These are phyloP conservation scores for Pogonomyrmex californicus DNA, from an alignment of 1,140 invertebrate genomes.

Conservation along the genomic window DNA sequence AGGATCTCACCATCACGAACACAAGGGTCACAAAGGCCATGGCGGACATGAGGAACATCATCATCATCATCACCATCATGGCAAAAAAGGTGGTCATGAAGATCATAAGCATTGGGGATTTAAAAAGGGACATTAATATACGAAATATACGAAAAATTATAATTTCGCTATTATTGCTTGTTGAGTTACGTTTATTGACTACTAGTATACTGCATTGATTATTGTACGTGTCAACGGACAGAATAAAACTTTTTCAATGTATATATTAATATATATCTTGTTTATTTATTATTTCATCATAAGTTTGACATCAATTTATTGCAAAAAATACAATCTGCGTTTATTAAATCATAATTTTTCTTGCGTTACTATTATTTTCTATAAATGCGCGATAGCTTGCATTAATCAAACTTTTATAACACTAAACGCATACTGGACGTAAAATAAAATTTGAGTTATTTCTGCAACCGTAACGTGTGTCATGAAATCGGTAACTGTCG, in stretches of 20 bases:
- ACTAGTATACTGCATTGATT: conserved; percentile 20
- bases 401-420: conserved; percentile 36
- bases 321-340: not conserved
- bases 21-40: conserved; percentile 70
- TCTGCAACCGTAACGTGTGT: conserved; percentile 34
- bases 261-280: not conserved
- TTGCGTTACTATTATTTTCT: not conserved
- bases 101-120: conserved; percentile 80
- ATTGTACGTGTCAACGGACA: conserved; percentile 30
- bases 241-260: conserved; percentile 29
- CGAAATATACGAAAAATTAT: not conserved
- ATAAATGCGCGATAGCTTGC: not conserved
- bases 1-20: conserved; percentile 76
- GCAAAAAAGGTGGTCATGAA: conserved; percentile 81
- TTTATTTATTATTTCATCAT: conserved; percentile 18
- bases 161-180: conserved; percentile 12
- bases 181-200: conserved; percentile 15
- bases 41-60: conserved; percentile 82
- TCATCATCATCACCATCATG: conserved; percentile 78
- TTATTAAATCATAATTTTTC: conserved; percentile 26
- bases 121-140: conserved; percentile 71
- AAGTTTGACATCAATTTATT: not conserved
- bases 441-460: conserved; percentile 58
- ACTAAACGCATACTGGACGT: conserved; percentile 10
- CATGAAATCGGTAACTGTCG: conserved; percentile 59